Evolutionary conservation across 2,797 vertebrate genomes (phyloP), one percentile per base, ranked within the genome.

Genomic region (Diplodus sargus): DNA sequence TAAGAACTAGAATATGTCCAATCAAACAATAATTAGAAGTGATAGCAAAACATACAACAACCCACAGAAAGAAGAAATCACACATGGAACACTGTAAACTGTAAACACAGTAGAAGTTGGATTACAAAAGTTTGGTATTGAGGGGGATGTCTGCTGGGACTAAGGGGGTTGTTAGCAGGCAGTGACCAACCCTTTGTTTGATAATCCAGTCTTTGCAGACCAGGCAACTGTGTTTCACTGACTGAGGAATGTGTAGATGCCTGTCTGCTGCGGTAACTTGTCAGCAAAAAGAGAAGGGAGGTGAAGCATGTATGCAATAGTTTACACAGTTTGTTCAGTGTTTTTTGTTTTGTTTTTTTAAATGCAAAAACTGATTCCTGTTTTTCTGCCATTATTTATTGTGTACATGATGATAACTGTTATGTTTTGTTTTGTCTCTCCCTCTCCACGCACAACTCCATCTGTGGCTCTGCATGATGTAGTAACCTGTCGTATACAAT

Each of bases 121-220:
- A 39, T 39, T 10, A 10, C 9, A 39, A 39, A 39, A 39, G 10
- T 39, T 39, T 39, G 39, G 39, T 39, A 39, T 39, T 39, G 39
- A 39, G 39, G 10, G 9, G 53, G 52, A 42, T 43, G 57, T 69
- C 30, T 63, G 71, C 30, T 57, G 8, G 67, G n/a, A 56, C 59
- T 52, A 20, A 52, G n/a, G 14, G 51, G 22, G 28, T 39, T 30
- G 56, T 75, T 54, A 30, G 47, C 14, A 5, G 70, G 45, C 63
- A n/a, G n/a, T 3, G 28, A 53, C 67, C 52, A 25, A 2, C 34
- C 87, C 82, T 90, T 92, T 93, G 90, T 93, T 71, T 62, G 39
- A 2, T 90, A 87, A 90, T 90, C 90, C 90, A 74, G 78, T 83
- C 82, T 90, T 70, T 91, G 91, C 91, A 86, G 68, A 92, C 56